Evolutionary conservation across 2,888 invertebrate genomes (phyloP), one percentile per base, ranked within the genome.

Genomic region (Odontothrips loti): DNA sequence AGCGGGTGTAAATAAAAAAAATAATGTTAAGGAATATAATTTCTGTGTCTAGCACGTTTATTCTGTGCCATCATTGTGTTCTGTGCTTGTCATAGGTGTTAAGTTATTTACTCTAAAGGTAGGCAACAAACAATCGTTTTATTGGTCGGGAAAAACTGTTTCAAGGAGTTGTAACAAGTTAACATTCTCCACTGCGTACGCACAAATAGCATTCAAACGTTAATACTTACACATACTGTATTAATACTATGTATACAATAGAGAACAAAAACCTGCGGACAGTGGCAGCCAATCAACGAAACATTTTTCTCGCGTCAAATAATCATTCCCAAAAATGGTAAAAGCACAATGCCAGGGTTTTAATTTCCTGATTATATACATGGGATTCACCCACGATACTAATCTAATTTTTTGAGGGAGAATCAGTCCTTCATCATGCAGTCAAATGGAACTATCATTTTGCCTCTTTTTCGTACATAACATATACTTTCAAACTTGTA

Each of bases 81-180:
- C n/a, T n/a, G n/a, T n/a, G n/a, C n/a, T n/a, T n/a, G n/a, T n/a
- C n/a, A n/a, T n/a, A n/a, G n/a, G n/a, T n/a, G n/a, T n/a, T n/a
- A n/a, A n/a, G n/a, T n/a, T n/a, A n/a, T n/a, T n/a, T n/a, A 58
- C 10, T 15, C 15, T 0, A 58, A 58, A 58, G 58, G 58, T 75
- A 75, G 68, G 68, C 68, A 75, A 75, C 68, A 75, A 75, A 75
- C 68, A 75, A 75, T 75, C 68, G 58, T 27, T 75, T 75, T 75
- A 75, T 75, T 75, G 68, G 68, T 75, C 68, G 68, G 68, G 68
- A 75, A 58, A 43, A 75, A 75, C 68, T 75, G 68, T 75, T 75
- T 75, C 27, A 27, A 75, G 68, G 68, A 75, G 27, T 27, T 58
- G 58, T 10, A 75, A 75, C 68, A 75, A 75, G 68, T 11, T 27